Conservation (phyloP, 2,888 invertebrate genomes). For the Tachystola acroxantha region DNA sequence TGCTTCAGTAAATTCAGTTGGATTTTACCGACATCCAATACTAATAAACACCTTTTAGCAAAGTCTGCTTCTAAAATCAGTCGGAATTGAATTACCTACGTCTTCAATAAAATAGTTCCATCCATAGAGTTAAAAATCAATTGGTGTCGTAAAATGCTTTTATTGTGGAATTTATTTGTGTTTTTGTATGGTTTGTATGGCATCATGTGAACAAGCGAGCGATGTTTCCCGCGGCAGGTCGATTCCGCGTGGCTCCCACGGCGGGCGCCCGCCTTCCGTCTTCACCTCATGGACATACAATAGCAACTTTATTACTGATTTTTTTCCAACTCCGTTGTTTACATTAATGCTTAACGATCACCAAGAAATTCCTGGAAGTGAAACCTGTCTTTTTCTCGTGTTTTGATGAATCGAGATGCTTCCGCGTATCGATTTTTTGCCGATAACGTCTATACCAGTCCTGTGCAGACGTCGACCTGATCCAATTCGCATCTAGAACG, state of each 20-base stretch:
- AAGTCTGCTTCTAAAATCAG: slow-evolving; percentile 14
- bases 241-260: slow-evolving; percentile 58
- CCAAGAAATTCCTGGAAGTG: slow-evolving; percentile 61
- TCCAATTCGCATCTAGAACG: slow-evolving; percentile 45
- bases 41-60: slow-evolving; percentile 28
- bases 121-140: slow-evolving; percentile 13
- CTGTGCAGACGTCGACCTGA: slow-evolving; percentile 42
- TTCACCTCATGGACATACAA: slow-evolving; percentile 57
- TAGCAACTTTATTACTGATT: slow-evolving; percentile 58
- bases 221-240: slow-evolving; percentile 63
- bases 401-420: slow-evolving; percentile 52
- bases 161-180: slow-evolving; percentile 13
- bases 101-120: slow-evolving; percentile 21
- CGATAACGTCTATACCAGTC: slow-evolving; percentile 35
- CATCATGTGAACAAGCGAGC: slow-evolving; percentile 44
- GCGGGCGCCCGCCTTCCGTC: slow-evolving; percentile 55
- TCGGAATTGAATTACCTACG: slow-evolving; percentile 16
- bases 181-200: slow-evolving; percentile 27
- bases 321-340: slow-evolving; percentile 57
- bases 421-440: slow-evolving; percentile 57
- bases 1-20: slow-evolving; percentile 35
- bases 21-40: slow-evolving; percentile 28
- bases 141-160: slow-evolving; percentile 11
- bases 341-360: slow-evolving; percentile 53
- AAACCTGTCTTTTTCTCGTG: slow-evolving; percentile 55